Base-by-base conservation (phyloP, 2,888 invertebrate species). In the Protophormia terraenovae region DNA sequence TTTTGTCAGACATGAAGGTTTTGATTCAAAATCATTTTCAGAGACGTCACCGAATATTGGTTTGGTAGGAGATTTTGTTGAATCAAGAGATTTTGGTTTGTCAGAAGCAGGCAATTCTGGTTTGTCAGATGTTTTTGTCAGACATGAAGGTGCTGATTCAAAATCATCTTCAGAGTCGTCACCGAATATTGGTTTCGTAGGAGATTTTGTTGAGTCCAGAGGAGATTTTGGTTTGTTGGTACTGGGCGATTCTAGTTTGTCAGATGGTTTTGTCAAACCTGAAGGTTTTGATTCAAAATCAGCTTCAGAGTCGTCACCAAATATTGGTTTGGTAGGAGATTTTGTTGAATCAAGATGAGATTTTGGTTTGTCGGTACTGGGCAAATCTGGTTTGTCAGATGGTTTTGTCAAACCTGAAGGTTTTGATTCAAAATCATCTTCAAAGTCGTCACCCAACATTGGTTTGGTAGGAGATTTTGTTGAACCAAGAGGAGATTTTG, bases 401-500 rank as follows among this genome's bases (percentile, higher is more conserved):
- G 27, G 19, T 12, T n/a, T 24, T 41, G 35, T 16, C 14, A 45
- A 62, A 24, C 32, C 50, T 50, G 35, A 14, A n/a, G 64, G 64
- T 22, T 47, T 58, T 8, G 16, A 32, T 32, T 77, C 29, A 14
- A 6, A 6, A n/a, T 53, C 16, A 14, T 38, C 24, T 38, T 50
- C 53, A 10, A 14, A 32, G 6, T 64, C 53, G 22, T 45, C 60
- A 32, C 6, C 12, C 32, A 62, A 62, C 62, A 35, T 60, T 7
- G 60, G 12, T 62, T 58, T 6, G 8, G n/a, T 47, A 47, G 16
- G 6, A 29, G 75, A 41, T 29, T 53, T 71, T 22, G n/a, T 32
- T 27, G n/a, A 41, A 19, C 41, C 75, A 12, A 58, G 29, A 5
- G 53, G 55, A 10, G 66, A 76, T 41, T 76, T 76, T 6, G 62